Conservation (phyloP, 2,113 vertebrate species). For the Xyrauchen texanus region DNA sequence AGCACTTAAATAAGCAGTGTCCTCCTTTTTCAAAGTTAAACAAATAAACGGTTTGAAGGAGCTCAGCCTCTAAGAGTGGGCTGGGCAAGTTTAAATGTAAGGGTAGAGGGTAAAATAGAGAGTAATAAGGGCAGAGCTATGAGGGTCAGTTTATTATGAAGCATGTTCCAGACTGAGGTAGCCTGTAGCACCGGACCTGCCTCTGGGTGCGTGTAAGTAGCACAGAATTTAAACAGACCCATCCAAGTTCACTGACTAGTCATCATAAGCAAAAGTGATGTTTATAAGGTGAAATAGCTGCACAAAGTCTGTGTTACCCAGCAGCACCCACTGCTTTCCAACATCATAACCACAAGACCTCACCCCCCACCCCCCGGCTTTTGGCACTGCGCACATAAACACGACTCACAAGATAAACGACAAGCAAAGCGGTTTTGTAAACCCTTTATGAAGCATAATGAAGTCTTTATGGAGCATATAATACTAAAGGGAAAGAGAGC, state of each 20-base stretch:
- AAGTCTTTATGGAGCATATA: constrained; percentile 54
- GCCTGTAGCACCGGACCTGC: constrained; percentile 59
- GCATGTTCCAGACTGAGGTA: constrained; percentile 66
- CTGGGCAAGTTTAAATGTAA: constrained; percentile 46
- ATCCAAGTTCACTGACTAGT: background rate
- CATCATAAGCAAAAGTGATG: background rate
- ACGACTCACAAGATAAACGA: constrained; percentile 88
- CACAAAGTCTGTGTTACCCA: constrained; percentile 6
- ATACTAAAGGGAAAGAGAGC: constrained; percentile 81
- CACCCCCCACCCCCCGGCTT: constrained; percentile 73
- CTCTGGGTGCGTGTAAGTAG: constrained; percentile 28
- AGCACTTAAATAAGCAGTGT: constrained; percentile 91
- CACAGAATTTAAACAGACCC: constrained; percentile 27
- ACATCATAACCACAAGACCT: constrained; percentile 20
- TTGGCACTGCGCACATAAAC: constrained; percentile 91
- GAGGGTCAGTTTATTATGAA: constrained; percentile 78
- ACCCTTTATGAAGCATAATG: constrained; percentile 88
- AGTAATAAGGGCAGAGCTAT: constrained; percentile 56
- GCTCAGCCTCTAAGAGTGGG: constrained; percentile 69
- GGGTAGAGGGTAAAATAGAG: constrained; percentile 50
- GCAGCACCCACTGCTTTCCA: background rate
- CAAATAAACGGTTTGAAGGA: constrained; percentile 76
- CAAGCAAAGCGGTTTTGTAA: constrained; percentile 86
- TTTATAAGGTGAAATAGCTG: background rate
- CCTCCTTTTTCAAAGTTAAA: constrained; percentile 75